These are phyloP conservation scores for Zosterops borbonicus DNA, from an alignment of 2,113 vertebrate genomes.

Conservation along the genomic window DNA sequence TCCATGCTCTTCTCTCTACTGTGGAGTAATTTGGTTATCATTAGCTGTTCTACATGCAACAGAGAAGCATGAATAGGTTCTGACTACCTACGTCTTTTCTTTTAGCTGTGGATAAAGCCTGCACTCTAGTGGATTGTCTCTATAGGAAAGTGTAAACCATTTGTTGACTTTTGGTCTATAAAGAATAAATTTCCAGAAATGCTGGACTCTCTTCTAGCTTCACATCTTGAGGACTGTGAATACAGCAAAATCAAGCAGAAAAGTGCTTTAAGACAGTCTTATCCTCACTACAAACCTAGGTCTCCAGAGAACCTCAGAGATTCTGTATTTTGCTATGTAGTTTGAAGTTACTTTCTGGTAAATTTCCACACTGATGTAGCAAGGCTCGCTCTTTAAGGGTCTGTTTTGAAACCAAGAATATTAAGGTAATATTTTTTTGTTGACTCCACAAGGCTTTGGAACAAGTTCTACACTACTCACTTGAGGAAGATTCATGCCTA, in stretches of 20 bases:
- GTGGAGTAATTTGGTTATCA: background rate
- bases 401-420: background rate
- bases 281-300: background rate
- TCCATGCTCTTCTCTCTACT: background rate
- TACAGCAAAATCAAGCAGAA: background rate
- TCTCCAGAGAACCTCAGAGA: background rate
- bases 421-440: background rate
- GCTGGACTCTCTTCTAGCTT: background rate
- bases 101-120: background rate
- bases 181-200: background rate
- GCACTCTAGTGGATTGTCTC: slow-evolving; percentile 62
- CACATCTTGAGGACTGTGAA: background rate
- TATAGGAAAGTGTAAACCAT: background rate
- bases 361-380: background rate
- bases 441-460: background rate
- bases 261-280: background rate
- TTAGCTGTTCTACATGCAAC: background rate
- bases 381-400: background rate
- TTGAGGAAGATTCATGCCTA: background rate
- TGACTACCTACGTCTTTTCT: background rate
- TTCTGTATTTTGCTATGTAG: background rate
- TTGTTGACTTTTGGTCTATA: background rate
- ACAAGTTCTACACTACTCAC: background rate
- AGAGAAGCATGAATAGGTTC: background rate
- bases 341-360: background rate